Evolutionary conservation across 2,797 vertebrate species (phyloP).

Genomic region (Jordanella pulchra): DNA sequence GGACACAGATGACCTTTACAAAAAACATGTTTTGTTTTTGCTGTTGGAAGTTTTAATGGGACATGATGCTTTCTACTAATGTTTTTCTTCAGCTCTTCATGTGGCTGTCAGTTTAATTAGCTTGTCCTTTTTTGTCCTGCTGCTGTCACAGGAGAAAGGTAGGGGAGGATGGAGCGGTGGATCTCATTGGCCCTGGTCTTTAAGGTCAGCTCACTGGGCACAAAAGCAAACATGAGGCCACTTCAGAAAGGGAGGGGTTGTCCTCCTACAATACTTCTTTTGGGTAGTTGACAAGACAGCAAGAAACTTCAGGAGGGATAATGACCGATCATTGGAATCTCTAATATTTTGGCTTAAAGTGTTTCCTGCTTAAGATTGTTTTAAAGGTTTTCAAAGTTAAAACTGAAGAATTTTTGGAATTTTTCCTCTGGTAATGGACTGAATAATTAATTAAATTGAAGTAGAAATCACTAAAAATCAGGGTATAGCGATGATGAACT

Average conservation of each 20-base stretch:
- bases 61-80: background rate
- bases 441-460: background rate
- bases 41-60: background rate
- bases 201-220: constrained; percentile 64
- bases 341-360: background rate
- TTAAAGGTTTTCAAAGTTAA: background rate
- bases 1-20: background rate
- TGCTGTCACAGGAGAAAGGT: constrained; percentile 28
- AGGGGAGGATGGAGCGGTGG: constrained; percentile 28
- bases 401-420: background rate
- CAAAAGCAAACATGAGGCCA: constrained; percentile 67
- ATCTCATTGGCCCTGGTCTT: constrained; percentile 54
- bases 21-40: background rate
- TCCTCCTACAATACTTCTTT: constrained; percentile 62
- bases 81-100: constrained; percentile 8
- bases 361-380: too few relatives aligned
- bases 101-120: constrained; percentile 64
- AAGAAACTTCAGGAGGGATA: constrained; percentile 17
- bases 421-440: background rate
- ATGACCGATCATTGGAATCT: background rate
- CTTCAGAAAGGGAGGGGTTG: constrained; percentile 56
- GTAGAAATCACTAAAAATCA: background rate
- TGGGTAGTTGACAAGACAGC: constrained; percentile 36
- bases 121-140: constrained; percentile 64
- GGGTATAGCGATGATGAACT: too few relatives aligned